Evolutionary conservation across 2,113 vertebrate species (phyloP).

Genomic region (Poeciliopsis retropinna): DNA sequence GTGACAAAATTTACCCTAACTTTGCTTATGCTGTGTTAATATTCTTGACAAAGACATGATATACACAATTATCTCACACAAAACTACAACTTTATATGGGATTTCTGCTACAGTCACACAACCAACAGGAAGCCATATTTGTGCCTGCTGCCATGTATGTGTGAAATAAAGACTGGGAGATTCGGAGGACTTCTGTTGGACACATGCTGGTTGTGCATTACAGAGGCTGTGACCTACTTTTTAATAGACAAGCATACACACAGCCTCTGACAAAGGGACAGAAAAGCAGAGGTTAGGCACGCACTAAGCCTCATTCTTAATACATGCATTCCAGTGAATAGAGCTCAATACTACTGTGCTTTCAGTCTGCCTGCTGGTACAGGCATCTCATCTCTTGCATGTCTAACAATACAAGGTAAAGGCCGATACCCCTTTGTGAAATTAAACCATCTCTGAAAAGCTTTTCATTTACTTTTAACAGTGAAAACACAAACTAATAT

Average conservation of each 20-base stretch:
- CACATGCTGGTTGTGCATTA: conserved; percentile 56
- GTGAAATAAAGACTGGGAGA: conserved; percentile 24
- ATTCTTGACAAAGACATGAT: background rate
- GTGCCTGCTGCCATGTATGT: conserved; percentile 8
- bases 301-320: conserved; percentile 74
- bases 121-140: background rate
- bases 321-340: conserved; percentile 73
- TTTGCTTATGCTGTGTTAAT: background rate
- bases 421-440: background rate
- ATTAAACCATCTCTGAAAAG: background rate
- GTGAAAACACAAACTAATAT: background rate
- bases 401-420: conserved; percentile 38
- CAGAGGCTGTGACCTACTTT: conserved; percentile 77
- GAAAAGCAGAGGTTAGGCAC: conserved; percentile 71
- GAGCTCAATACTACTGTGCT: conserved; percentile 57
- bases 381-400: conserved; percentile 58
- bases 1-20: background rate
- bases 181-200: conserved; percentile 58
- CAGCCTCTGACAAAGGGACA: conserved; percentile 62
- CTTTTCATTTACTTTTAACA: background rate
- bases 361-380: conserved; percentile 72
- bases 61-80: background rate
- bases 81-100: background rate
- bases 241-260: conserved; percentile 34
- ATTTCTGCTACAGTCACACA: conserved; percentile 1